Conservation (phyloP, 2,797 vertebrate species). For the Sebastes iracundus region DNA sequence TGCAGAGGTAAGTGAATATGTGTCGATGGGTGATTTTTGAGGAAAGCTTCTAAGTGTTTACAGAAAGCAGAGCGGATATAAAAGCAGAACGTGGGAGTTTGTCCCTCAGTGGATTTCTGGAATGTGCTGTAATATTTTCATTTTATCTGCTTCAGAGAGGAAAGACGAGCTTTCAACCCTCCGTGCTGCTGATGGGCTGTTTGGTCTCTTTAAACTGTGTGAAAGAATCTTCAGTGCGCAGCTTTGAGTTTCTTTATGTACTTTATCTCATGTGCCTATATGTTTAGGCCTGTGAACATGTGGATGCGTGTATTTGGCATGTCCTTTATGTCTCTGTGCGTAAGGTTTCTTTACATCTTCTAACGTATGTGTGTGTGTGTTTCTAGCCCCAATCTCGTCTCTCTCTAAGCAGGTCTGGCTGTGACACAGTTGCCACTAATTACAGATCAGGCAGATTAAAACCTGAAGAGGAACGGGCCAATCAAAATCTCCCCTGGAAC, state of each 20-base stretch:
- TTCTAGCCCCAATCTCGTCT: background rate
- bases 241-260: constrained; percentile 2
- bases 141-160: constrained; percentile 66
- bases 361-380: background rate
- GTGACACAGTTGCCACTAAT: constrained; percentile 62
- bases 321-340: background rate
- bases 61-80: constrained; percentile 62
- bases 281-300: background rate
- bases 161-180: constrained; percentile 60
- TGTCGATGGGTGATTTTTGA: constrained; percentile 68
- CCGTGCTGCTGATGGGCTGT: constrained; percentile 42
- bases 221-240: background rate
- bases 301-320: background rate
- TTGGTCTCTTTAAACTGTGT: constrained; percentile 53
- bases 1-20: constrained; percentile 38
- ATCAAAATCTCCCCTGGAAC: constrained; percentile 65
- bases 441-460: constrained; percentile 71
- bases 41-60: constrained; percentile 67
- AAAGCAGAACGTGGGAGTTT: constrained; percentile 70
- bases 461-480: constrained; percentile 52
- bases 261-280: background rate
- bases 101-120: constrained; percentile 68
- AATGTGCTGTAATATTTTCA: constrained; percentile 63
- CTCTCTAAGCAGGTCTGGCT: constrained; percentile 45
- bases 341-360: background rate